These are phyloP conservation scores for Micrasema longulum DNA, from an alignment of 1,140 invertebrate species.

Conservation along the genomic window DNA sequence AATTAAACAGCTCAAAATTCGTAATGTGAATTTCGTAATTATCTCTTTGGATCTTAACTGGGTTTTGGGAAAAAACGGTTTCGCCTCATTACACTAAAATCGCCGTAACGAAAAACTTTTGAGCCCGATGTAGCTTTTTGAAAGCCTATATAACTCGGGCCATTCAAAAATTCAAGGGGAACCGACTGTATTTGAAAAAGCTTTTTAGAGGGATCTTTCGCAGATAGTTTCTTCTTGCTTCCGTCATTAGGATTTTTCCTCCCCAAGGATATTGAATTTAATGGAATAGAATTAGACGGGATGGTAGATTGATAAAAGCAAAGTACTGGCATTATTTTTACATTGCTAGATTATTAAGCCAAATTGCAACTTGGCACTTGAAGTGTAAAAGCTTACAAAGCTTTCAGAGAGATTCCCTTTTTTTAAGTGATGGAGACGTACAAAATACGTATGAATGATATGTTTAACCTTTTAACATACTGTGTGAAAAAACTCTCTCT, in stretches of 20 bases:
- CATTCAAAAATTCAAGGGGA: constrained; percentile 30
- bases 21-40: constrained; percentile 9
- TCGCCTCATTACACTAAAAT: constrained; percentile 37
- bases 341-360: not conserved
- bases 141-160: constrained; percentile 31
- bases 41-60: constrained; percentile 16
- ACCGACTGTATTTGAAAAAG: constrained; percentile 19
- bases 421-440: no score
- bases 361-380: no score
- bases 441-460: no score
- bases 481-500: no score
- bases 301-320: constrained; percentile 19
- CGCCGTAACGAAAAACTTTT: constrained; percentile 30
- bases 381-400: no score
- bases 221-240: constrained; percentile 16
- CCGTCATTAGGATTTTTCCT: constrained; percentile 14
- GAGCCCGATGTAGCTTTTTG: constrained; percentile 21
- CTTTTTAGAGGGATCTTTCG: constrained; percentile 17
- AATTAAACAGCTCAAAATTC: not conserved
- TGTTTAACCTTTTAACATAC: no score
- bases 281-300: not conserved
- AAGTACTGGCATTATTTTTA: not conserved
- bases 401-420: no score
- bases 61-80: constrained; percentile 23
- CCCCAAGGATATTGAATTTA: constrained; percentile 17